Percentiles rank a stretch among this genome's conserved stretches.
Evolutionary conservation across 2,888 invertebrate species (phyloP).

Genomic region (Lacanobia wlatinum): DNA sequence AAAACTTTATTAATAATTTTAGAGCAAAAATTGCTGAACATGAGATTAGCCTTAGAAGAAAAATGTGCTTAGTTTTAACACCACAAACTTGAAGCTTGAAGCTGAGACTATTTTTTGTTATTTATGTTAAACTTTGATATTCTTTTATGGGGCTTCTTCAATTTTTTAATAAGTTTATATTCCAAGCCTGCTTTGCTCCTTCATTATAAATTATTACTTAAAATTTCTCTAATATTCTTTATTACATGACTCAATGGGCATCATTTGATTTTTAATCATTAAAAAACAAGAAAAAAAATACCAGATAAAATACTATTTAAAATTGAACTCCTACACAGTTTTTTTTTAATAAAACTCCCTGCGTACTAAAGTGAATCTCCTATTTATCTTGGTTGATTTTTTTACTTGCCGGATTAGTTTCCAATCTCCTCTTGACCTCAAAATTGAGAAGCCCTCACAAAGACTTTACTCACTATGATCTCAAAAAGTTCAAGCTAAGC

Average conservation of each 20-base stretch:
- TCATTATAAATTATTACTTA: too few species aligned
- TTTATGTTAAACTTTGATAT: slow-evolving; percentile 48
- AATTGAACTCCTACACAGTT: too few species aligned
- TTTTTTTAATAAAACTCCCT: neutral
- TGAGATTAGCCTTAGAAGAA: slow-evolving; percentile 71
- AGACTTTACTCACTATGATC: slow-evolving; percentile 35
- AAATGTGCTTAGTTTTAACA: slow-evolving; percentile 81
- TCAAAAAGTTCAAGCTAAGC: slow-evolving; percentile 65
- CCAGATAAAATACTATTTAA: too few species aligned
- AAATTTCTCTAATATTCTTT: neutral
- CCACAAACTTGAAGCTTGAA: slow-evolving; percentile 67
- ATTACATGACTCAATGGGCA: neutral
- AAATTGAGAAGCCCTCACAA: slow-evolving; percentile 46
- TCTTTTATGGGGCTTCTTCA: slow-evolving; percentile 60
- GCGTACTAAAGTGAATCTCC: neutral
- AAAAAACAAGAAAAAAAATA: too few species aligned
- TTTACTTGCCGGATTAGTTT: neutral
- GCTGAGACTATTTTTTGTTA: slow-evolving; percentile 53
- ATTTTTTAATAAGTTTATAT: neutral
- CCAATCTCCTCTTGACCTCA: neutral
- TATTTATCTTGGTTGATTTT: neutral
- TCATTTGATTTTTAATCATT: neutral
- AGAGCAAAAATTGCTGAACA: slow-evolving; percentile 80
- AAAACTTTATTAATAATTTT: slow-evolving; percentile 71
- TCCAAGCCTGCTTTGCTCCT: neutral